Evolutionary conservation across 2,888 invertebrate species (phyloP), one percentile per base, ranked within the genome.

Genomic region (Aethes cnicana): DNA sequence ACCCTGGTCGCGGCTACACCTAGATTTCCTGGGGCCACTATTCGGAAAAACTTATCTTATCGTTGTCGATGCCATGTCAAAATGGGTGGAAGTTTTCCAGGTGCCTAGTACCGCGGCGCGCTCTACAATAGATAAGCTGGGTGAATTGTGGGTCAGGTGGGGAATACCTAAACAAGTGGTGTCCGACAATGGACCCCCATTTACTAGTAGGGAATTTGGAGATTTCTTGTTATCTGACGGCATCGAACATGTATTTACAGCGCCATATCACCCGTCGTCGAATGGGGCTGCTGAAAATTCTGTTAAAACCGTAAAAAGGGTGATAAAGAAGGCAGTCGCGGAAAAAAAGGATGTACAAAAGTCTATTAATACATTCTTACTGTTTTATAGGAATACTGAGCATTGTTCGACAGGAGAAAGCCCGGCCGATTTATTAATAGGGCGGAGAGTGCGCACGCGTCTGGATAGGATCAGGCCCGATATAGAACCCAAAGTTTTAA

Each of bases 331-430:
- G 12, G 16, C 32, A 2, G 16, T 32, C n/a, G 4, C 16, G 0
- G 32, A 16, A 16, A 32, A 32, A 12, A 32, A 4, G 2, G 16
- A 32, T 7, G 12, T 32, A 16, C 32, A 32, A 32, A 8, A 8
- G 32, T 2, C 32, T 2, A 16, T 32, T 12, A 16, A 44, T 23
- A 33, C 20, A 7, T 44, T 23, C 33, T 11, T 33, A 17, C 14
- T 33, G 14, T 23, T 17, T 16, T 48, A 46, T 28, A 43, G 53
- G 6, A 56, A 56, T 8, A 46, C 46, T 2, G 48, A 48, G 9
- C 55, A 56, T 12, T 30, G 48, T 8, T 35, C 53, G 1, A 56
- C 56, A 0, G 56, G 56, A 3, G 56, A 44, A 9, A 42, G 48
- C 30, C 53, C 55, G 4, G 48, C 55, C 0, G 26, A 21, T 17